A percentile compares a stretch with the other conserved stretches of the same genome.
These are phyloP conservation scores for Steatornis caripensis DNA, from an alignment of 2,113 vertebrate species.

Conservation along the genomic window DNA sequence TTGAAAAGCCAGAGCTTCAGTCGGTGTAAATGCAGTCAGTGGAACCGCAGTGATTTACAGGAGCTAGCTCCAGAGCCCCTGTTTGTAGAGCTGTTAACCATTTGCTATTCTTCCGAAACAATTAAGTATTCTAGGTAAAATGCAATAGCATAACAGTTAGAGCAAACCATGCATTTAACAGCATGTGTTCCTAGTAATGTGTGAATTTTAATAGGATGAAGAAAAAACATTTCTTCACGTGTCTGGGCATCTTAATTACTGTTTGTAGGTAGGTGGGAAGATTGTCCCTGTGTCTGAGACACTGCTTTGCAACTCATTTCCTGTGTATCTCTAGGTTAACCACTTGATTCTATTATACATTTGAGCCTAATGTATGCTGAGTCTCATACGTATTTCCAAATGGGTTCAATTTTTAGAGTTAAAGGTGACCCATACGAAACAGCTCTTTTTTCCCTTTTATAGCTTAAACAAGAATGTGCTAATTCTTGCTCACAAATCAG, in stretches of 20 bases:
- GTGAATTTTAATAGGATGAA: neutral
- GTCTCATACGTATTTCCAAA: neutral
- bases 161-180: neutral
- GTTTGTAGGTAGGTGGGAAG: neutral
- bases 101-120: neutral
- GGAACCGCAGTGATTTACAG: neutral
- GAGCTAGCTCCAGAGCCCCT: neutral
- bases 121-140: neutral
- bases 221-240: neutral
- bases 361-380: neutral
- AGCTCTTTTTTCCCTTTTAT: neutral
- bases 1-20: neutral
- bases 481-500: neutral
- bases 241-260: slow-evolving; percentile 4
- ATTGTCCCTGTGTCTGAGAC: neutral
- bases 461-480: neutral
- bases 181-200: neutral
- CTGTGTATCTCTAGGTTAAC: neutral
- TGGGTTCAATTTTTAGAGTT: neutral
- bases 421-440: neutral
- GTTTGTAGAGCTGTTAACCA: neutral
- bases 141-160: neutral
- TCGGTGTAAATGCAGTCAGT: neutral
- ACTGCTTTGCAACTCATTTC: neutral
- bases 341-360: neutral